These are phyloP conservation scores for Caenorhabditis sp. DNA, from an alignment of 2,888 invertebrate species.

Conservation along the genomic window DNA sequence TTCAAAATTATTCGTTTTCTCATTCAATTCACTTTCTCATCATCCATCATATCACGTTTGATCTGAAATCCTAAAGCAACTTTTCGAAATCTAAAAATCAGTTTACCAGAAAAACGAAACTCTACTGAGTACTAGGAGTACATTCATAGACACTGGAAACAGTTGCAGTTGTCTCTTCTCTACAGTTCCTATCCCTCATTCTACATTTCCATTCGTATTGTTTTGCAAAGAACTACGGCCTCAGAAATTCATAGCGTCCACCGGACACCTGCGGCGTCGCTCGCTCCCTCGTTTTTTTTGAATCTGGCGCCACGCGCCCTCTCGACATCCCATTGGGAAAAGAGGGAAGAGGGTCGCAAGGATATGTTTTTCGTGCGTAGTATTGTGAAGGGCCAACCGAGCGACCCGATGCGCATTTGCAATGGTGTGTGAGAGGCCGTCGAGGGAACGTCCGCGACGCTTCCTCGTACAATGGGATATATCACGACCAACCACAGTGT, in stretches of 20 bases:
- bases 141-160: neutral
- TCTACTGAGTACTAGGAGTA: too few species aligned
- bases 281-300: slow-evolving; percentile 35
- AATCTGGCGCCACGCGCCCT: slow-evolving; percentile 52
- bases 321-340: slow-evolving; percentile 53
- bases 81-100: too few species aligned
- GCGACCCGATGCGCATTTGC: slow-evolving; percentile 59
- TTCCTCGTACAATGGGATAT: slow-evolving; percentile 58
- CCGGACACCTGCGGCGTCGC: slow-evolving; percentile 55
- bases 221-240: slow-evolving; percentile 47
- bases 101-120: too few species aligned
- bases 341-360: slow-evolving; percentile 35
- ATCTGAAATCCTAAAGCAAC: too few species aligned
- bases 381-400: slow-evolving; percentile 53
- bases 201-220: slow-evolving; percentile 36
- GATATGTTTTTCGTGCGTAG: slow-evolving; percentile 56
- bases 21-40: too few species aligned
- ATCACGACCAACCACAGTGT: slow-evolving; percentile 58
- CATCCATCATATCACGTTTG: too few species aligned
- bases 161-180: slow-evolving; percentile 7
- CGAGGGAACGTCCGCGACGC: slow-evolving; percentile 52
- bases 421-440: slow-evolving; percentile 59
- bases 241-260: slow-evolving; percentile 48
- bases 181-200: slow-evolving; percentile 18
- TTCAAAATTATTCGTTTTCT: neutral